Evolutionary conservation across 1,140 invertebrate species (phyloP), one percentile per base, ranked within the genome.

Genomic region (Atta cephalotes): DNA sequence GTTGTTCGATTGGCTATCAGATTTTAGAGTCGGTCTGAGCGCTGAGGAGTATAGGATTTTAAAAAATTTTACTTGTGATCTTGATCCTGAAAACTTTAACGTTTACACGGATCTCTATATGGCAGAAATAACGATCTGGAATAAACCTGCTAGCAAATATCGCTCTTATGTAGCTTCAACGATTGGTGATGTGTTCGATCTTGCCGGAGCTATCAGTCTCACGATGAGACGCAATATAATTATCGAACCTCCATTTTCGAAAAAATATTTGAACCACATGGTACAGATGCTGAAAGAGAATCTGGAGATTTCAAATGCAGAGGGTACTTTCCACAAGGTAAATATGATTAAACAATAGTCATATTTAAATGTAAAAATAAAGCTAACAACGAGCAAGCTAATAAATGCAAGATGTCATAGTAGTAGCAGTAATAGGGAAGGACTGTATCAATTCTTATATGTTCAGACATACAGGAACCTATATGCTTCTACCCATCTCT

Each of bases 41-140:
- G 16, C 7, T 0, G 91, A 93, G 1, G 93, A 95, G 35, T 94
- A 91, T 21, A 81, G 65, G 9, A 93, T n/a, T 0, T 72, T 95
- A 12, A 92, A 94, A 71, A 94, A 94, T 86, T 93, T 93, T 35
- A 93, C 91, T 6, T 95, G 94, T 12, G 90, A 94, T 25, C 76
- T 74, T 3, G 91, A 92, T 62, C 90, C 92, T 0, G 90, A 93
- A 0, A 91, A 93, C 53, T 94, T 95, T 39, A 94, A 95, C 39
- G 86, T 68, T 0, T 94, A 88, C 45, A 91, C 89, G 16, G 92
- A 94, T 60, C 68, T 94, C 0, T 92, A 91, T 53, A 74, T 92
- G 74, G 76, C 85, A 7, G 85, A 92, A 45, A 86, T 76, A 10
- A 78, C 49, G 6, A 45, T 91, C 14, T 94, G 93, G 92, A 16